Evolutionary conservation across 2,797 vertebrate genomes (phyloP), one percentile per base, ranked within the genome.

Genomic region (Meriones psammophilus): DNA sequence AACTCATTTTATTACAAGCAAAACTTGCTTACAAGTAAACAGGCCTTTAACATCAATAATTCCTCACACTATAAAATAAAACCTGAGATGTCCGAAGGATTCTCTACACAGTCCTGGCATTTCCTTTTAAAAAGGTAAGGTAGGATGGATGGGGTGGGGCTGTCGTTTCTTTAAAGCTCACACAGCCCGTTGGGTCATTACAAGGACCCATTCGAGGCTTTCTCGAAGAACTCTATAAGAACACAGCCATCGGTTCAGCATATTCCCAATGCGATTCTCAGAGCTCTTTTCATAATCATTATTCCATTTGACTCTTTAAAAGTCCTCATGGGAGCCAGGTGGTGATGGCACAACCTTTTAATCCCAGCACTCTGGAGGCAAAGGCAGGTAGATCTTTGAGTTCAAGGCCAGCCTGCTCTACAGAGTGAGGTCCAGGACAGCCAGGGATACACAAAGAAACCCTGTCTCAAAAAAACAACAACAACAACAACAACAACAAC

Each of bases 231-330:
- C 69, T 50, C 39, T 73, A 0, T 73, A 84, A 96, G 69, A 91
- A 79, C 4, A 91, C 20, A 86, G 30, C 18, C 26, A 24, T 71
- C 66, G 77, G 36, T 78, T 88, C 24, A 87, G 88, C 71, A 93
- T 68, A 60, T 20, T 22, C 26, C 68, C 56, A 94, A 50, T 62
- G 62, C 30, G 68, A 94, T 66, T 93, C 92, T 93, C 88, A 90
- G 95, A 96, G 62, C 74, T 95, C 42, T 73, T 94, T 90, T 78
- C 81, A 84, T 30, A 94, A 26, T 18, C 76, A 69, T 81, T 80
- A 89, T n/a, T 80, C 36, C 36, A 79, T 60, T 42, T 87, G 39
- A 92, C 8, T 96, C 26, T 92, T 71, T 36, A 12, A 84, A 50
- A 50, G 50, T 50, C 10, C 50, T 50, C 50, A 50, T 50, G 50